phyloP scores from a whole-genome alignment of 2,113 vertebrate genomes.

The Myotis davidii region DNA sequence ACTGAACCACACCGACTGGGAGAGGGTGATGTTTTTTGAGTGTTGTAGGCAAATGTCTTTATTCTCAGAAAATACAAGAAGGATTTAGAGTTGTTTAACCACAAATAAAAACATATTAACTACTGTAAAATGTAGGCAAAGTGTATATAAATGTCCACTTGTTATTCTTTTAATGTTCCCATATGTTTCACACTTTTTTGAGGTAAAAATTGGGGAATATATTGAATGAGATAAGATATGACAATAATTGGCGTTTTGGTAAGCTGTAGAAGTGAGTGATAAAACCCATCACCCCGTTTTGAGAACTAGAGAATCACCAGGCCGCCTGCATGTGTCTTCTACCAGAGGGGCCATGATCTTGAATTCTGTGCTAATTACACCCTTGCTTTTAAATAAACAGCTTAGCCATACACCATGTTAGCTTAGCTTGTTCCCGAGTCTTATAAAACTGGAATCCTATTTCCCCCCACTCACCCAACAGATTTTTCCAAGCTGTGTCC shows the following conservation, averaged over 20 bases:
- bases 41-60: neutral
- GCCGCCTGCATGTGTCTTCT: neutral
- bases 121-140: neutral
- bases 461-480: neutral
- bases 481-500: neutral
- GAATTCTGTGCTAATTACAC: neutral
- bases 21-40: no score
- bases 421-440: neutral
- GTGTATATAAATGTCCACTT: neutral
- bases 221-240: neutral
- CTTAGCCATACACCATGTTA: neutral
- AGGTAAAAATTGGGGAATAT: neutral
- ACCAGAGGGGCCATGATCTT: accelerated
- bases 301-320: neutral
- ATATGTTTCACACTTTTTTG: neutral
- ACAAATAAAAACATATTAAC: neutral
- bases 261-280: no score
- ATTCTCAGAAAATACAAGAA: neutral
- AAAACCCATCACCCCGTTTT: neutral
- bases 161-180: neutral
- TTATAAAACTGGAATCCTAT: neutral
- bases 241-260: accelerated
- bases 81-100: neutral
- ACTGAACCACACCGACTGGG: no score
- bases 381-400: neutral